phyloP scores from a whole-genome alignment of 1,140 invertebrate species.

The Formica selysi region DNA sequence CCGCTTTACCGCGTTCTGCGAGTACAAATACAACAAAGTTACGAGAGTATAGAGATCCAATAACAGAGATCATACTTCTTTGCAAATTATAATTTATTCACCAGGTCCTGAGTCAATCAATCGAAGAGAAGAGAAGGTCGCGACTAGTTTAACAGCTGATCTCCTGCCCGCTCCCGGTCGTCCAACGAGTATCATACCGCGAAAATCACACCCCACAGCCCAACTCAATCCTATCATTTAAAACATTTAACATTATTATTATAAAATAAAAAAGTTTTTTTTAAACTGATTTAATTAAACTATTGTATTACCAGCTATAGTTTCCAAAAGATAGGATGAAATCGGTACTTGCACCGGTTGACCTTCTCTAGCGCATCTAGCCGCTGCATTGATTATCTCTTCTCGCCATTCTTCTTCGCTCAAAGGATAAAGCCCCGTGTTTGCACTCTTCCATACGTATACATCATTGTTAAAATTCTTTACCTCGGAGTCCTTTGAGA shows the following conservation, averaged over 20 bases:
- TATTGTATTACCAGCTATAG: slow-evolving; percentile 76
- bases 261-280: neutral
- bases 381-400: slow-evolving; percentile 79
- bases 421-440: slow-evolving; percentile 69
- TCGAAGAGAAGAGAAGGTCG: slow-evolving; percentile 90
- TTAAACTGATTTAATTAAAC: slow-evolving; percentile 17
- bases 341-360: slow-evolving; percentile 80
- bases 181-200: slow-evolving; percentile 90
- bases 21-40: slow-evolving; percentile 17
- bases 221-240: slow-evolving; percentile 78
- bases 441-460: slow-evolving; percentile 81
- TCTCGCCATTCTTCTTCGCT: slow-evolving; percentile 80
- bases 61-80: neutral
- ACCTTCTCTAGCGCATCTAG: slow-evolving; percentile 81
- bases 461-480: slow-evolving; percentile 70
- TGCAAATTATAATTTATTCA: slow-evolving; percentile 47
- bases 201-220: slow-evolving; percentile 79
- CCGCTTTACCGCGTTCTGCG: slow-evolving; percentile 77
- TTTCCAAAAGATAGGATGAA: slow-evolving; percentile 79
- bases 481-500: slow-evolving; percentile 67
- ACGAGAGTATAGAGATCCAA: neutral
- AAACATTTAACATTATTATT: slow-evolving; percentile 16
- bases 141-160: slow-evolving; percentile 91
- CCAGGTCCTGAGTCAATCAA: slow-evolving; percentile 87
- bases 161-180: slow-evolving; percentile 92